Percentiles rank a stretch among this genome's conserved stretches.
phyloP scores from a whole-genome alignment of 2,888 invertebrate genomes.

The Spatulosminthurus flaviceps region DNA sequence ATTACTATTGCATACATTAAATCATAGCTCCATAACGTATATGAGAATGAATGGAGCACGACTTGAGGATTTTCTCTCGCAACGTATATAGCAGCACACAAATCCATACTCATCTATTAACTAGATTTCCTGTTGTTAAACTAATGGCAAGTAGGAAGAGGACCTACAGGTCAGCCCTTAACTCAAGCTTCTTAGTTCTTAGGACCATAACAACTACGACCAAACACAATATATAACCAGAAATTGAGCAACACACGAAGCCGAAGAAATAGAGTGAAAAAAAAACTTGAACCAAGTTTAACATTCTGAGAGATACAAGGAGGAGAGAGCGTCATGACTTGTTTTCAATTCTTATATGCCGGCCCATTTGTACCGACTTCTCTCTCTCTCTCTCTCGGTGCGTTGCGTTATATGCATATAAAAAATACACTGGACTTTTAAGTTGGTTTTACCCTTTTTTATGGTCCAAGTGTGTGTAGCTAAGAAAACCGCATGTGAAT shows the following conservation, averaged over 20 bases:
- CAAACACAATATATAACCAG: background rate
- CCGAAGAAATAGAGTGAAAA: constrained; percentile 6
- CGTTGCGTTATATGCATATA: too few relatives aligned
- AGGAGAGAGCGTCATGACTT: constrained; percentile 33
- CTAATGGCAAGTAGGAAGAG: constrained; percentile 23
- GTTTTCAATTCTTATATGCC: constrained; percentile 34
- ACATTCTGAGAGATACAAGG: background rate
- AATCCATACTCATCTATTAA: constrained; percentile 36
- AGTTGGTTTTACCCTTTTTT: constrained; percentile 32
- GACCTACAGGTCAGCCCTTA: constrained; percentile 35
- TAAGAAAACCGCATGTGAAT: constrained; percentile 18
- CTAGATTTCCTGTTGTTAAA: constrained; percentile 30
- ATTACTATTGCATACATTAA: constrained; percentile 21
- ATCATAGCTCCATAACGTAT: constrained; percentile 33
- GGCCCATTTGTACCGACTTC: constrained; percentile 29
- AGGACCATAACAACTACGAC: background rate
- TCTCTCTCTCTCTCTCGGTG: constrained; percentile 12
- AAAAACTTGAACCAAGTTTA: constrained; percentile 30
- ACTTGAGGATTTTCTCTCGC: constrained; percentile 35
- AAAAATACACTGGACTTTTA: constrained; percentile 24
- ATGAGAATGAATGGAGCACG: constrained; percentile 43
- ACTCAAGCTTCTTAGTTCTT: background rate
- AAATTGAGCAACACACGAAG: constrained; percentile 13
- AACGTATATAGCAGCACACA: constrained; percentile 22
- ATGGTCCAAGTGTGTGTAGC: background rate